These are phyloP conservation scores for Argya squamiceps DNA, from an alignment of 2,797 vertebrate genomes.

Conservation along the genomic window DNA sequence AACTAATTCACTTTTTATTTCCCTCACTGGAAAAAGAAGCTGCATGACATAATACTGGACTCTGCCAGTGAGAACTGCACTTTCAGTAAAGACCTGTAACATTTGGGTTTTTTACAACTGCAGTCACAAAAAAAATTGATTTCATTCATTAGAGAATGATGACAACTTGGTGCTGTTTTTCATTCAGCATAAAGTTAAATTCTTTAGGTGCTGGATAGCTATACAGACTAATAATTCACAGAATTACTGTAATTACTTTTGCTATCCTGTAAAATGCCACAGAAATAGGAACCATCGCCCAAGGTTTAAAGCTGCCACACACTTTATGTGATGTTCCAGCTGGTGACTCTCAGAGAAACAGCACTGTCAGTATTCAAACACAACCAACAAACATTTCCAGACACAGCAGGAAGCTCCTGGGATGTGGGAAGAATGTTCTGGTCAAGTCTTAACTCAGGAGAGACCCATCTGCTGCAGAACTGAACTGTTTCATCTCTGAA, in stretches of 20 bases:
- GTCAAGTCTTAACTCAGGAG: neutral
- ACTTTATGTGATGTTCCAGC: neutral
- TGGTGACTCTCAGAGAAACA: neutral
- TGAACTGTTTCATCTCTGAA: neutral
- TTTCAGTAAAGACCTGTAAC: neutral
- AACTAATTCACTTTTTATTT: neutral
- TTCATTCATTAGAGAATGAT: neutral
- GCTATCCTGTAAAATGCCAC: neutral
- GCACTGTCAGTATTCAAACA: neutral
- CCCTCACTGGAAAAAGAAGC: neutral
- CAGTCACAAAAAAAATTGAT: neutral
- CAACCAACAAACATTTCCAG: neutral
- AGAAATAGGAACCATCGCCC: neutral
- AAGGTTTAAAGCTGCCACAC: neutral
- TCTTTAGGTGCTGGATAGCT: neutral
- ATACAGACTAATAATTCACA: neutral
- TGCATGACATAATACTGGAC: neutral
- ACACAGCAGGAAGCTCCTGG: neutral
- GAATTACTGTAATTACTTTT: neutral
- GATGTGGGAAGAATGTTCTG: fast-evolving
- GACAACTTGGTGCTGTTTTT: neutral
- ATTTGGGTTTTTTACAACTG: neutral
- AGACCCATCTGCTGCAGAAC: neutral
- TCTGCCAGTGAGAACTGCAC: neutral
- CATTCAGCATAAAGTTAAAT: neutral